phyloP scores from a whole-genome alignment of 1,140 invertebrate species.

The Pachypsylla venusta region DNA sequence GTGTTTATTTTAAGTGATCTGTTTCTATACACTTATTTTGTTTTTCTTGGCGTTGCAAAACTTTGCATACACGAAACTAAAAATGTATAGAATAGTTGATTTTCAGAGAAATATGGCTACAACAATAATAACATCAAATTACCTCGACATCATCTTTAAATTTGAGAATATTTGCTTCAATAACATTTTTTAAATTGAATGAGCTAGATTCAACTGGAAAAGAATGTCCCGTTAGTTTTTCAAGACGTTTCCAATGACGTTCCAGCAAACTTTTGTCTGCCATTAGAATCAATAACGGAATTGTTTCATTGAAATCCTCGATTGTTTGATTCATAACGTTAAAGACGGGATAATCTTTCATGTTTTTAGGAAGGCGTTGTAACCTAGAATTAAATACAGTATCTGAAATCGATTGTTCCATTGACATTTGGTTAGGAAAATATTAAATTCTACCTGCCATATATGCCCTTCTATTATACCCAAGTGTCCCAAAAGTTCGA shows the following conservation, averaged over 20 bases:
- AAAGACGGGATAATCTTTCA: slow-evolving; percentile 80
- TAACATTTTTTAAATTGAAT: slow-evolving; percentile 62
- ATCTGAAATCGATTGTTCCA: slow-evolving; percentile 8
- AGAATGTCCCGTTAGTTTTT: slow-evolving; percentile 47
- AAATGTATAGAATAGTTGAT: too few species aligned
- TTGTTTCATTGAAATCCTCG: slow-evolving; percentile 78
- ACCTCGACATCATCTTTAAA: slow-evolving; percentile 79
- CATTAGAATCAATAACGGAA: slow-evolving; percentile 75
- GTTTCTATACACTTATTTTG: too few species aligned
- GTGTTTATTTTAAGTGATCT: too few species aligned
- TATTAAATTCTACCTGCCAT: too few species aligned
- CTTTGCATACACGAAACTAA: too few species aligned
- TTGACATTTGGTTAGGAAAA: not conserved
- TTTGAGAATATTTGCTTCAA: slow-evolving; percentile 67
- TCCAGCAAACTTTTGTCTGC: slow-evolving; percentile 79
- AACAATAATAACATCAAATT: too few species aligned
- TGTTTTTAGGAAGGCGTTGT: slow-evolving; percentile 58
- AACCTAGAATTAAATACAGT: slow-evolving; percentile 36
- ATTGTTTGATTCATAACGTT: slow-evolving; percentile 75
- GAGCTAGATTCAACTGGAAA: slow-evolving; percentile 65
- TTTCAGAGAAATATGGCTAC: too few species aligned
- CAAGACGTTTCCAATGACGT: slow-evolving; percentile 68
- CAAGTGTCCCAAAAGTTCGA: too few species aligned
- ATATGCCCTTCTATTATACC: too few species aligned
- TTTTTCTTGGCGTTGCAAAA: too few species aligned